Base-by-base conservation (phyloP, 2,888 invertebrate species). In the Drosophila merina region DNA sequence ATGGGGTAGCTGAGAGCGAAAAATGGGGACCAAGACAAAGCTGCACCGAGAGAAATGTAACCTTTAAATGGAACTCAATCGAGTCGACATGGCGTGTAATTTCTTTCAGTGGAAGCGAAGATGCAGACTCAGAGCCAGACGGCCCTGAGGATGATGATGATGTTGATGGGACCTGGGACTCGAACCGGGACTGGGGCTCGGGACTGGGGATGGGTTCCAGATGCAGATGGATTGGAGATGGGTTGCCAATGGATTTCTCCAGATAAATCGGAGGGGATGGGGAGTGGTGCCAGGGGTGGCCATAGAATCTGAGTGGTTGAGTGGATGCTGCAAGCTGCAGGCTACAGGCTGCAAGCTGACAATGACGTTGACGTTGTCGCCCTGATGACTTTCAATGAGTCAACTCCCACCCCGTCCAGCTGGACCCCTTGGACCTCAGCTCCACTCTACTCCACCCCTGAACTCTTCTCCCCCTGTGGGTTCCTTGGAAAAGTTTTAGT, bases 331-430 rank as follows among this genome's bases (percentile, higher is more conserved):
- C 70, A 57, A 58, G 67, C 64, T 85, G 86, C 14, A 14, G 14
- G 14, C 14, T 14, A 14, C 14, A 14, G 70, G 58, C 68, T 64
- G 60, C 59, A 52, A 58, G 67, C 64, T 85, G 86, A 82, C 76
- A 82, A 82, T 75, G 86, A 80, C 64, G 73, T 73, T 72, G 79
- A 71, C 66, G 74, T 62, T 72, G 81, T 70, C 64, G 75, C 76
- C 57, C 42, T 86, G 83, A 75, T 71, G 86, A 71, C 74, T 78
- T 66, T 71, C 79, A 82, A 76, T 80, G 81, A 81, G 62, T 86
- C 83, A 81, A 86, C 77, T 68, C 40, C n/a, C 14, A 4, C 40
- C 14, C 25, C 52, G 57, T 40, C 20, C 20, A 20, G 20, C 20
- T 20, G 20, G 20, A 20, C 20, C 20, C 20, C 20, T 20, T 20